phyloP scores from a whole-genome alignment of 2,113 vertebrate species.

The Pomatostomus ruficeps region DNA sequence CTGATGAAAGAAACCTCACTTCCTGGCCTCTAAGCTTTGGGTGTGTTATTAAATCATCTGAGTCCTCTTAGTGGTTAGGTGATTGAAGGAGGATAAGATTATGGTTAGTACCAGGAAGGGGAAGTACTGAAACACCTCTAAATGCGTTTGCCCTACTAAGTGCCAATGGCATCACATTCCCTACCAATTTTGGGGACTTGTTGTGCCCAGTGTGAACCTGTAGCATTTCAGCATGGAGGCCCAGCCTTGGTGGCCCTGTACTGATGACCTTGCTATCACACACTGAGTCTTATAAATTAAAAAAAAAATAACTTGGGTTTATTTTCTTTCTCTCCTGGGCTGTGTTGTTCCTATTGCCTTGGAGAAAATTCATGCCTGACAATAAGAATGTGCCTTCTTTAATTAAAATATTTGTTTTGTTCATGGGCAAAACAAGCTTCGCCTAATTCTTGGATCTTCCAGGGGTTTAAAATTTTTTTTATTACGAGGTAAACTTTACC shows the following conservation, averaged over 20 bases:
- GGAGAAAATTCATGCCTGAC: not conserved
- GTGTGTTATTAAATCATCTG: not conserved
- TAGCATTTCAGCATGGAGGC: rapidly evolving
- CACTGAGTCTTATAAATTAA: not conserved
- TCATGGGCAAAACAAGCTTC: not conserved
- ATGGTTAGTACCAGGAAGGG: not conserved
- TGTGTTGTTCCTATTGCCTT: not conserved
- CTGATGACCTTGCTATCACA: not conserved
- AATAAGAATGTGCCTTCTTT: not conserved
- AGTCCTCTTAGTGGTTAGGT: not conserved
- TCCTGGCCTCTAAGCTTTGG: not conserved
- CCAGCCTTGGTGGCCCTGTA: not conserved
- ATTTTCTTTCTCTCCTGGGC: not conserved
- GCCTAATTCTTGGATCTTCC: not conserved
- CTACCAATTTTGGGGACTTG: rapidly evolving
- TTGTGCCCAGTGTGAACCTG: not conserved
- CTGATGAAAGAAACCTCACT: not conserved
- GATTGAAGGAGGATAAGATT: not conserved
- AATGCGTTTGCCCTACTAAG: not conserved
- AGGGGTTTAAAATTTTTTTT: not conserved
- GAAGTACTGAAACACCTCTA: not conserved
- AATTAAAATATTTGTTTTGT: not conserved
- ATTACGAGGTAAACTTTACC: not conserved
- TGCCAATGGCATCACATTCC: not conserved
- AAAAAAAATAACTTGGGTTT: not conserved